phyloP scores from a whole-genome alignment of 2,113 vertebrate genomes.

The Aegithalos caudatus region DNA sequence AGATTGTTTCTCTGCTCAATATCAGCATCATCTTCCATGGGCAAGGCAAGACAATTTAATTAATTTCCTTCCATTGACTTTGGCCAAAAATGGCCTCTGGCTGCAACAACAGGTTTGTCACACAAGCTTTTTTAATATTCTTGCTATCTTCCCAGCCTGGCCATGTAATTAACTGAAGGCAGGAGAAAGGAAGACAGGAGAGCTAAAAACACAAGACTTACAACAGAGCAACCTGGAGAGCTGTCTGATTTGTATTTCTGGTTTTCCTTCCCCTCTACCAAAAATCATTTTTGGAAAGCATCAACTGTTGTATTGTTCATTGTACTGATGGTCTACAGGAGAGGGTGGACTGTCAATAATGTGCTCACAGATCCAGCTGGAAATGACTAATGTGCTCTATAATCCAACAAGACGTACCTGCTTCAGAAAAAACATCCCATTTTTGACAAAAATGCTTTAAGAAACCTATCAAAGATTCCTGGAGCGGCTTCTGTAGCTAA shows the following conservation, averaged over 20 bases:
- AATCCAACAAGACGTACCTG: background rate
- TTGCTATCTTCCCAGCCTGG: background rate
- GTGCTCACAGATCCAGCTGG: background rate
- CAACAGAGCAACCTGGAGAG: background rate
- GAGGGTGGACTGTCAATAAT: background rate
- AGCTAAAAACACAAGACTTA: background rate
- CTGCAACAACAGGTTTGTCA: background rate
- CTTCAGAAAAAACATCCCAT: background rate
- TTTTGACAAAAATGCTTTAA: background rate
- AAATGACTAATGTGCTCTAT: background rate
- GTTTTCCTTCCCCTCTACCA: background rate
- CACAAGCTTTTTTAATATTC: background rate
- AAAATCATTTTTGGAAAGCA: background rate
- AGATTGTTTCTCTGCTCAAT: background rate
- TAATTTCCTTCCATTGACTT: background rate
- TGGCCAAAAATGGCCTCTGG: background rate
- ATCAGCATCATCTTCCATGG: background rate
- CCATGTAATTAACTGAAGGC: background rate
- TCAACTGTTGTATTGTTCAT: background rate
- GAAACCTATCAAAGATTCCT: background rate
- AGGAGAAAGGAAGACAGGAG: background rate
- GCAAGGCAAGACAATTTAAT: background rate
- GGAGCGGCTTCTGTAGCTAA: background rate
- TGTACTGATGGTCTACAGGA: background rate
- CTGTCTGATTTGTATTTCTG: background rate